phyloP scores from a whole-genome alignment of 2,797 vertebrate species.

The Alcedo quadribrachys region DNA sequence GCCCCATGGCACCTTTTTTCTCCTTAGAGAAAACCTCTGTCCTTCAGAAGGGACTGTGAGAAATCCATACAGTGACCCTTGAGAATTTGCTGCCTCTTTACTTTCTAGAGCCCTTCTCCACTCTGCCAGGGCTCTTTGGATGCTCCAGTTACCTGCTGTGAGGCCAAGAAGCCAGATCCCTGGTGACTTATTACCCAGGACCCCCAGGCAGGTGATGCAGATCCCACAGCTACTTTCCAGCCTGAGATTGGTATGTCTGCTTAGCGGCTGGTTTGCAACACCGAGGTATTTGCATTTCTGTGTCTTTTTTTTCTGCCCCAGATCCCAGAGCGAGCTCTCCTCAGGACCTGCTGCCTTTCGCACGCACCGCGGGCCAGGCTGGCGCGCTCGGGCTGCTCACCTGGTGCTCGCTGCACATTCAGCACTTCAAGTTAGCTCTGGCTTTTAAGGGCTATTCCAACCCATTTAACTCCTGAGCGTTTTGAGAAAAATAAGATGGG shows the following conservation, averaged over 20 bases:
- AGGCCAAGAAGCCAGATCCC: not conserved
- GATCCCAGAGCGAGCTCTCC: not conserved
- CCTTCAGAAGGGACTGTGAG: not conserved
- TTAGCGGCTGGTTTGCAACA: not conserved
- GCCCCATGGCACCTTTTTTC: not conserved
- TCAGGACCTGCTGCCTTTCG: not conserved
- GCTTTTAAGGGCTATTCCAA: slow-evolving; percentile 44
- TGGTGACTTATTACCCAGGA: not conserved
- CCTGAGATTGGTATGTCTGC: not conserved
- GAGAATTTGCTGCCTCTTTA: not conserved
- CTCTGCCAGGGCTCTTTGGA: not conserved
- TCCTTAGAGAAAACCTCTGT: not conserved
- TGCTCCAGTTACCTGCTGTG: not conserved
- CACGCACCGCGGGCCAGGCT: not conserved
- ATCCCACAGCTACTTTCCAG: not conserved
- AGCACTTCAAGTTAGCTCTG: not conserved
- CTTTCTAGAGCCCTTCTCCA: not conserved
- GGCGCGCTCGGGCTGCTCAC: not conserved
- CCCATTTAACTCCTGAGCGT: slow-evolving; percentile 34
- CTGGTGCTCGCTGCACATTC: not conserved
- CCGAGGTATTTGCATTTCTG: not conserved
- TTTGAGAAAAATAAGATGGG: slow-evolving; percentile 19
- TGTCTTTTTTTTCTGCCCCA: not conserved
- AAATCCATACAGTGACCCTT: not conserved
- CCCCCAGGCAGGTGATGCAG: not conserved